Conservation (phyloP, 2,113 vertebrate genomes). For the Pleuronectes platessa region DNA sequence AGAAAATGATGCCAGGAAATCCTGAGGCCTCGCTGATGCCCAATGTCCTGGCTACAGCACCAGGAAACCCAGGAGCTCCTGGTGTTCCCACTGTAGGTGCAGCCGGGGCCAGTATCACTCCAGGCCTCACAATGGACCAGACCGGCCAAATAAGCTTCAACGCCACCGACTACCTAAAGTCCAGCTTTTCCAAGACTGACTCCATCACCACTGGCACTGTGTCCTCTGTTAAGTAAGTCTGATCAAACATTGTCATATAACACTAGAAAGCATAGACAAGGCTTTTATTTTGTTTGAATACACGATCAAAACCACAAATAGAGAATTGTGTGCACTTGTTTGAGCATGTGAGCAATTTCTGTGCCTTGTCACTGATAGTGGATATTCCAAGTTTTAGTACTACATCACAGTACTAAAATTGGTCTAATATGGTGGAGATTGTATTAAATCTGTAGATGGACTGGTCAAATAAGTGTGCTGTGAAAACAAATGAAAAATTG, state of each 20-base stretch:
- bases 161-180: constrained; percentile 93
- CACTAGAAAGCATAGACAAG: not conserved
- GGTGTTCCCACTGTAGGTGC: constrained; percentile 62
- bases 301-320: too few relatives aligned
- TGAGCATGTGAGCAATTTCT: too few relatives aligned
- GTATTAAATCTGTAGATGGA: not conserved
- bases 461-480: not conserved
- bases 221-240: constrained; percentile 97
- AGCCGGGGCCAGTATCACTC: constrained; percentile 76
- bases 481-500: too few relatives aligned
- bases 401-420: not conserved
- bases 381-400: too few relatives aligned
- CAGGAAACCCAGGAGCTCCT: constrained; percentile 83
- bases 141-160: constrained; percentile 90
- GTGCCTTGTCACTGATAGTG: not conserved
- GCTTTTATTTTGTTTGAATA: too few relatives aligned
- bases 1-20: constrained; percentile 91
- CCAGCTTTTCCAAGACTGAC: constrained; percentile 98
- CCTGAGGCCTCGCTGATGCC: constrained; percentile 86
- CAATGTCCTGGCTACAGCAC: constrained; percentile 83
- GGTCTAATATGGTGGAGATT: not conserved
- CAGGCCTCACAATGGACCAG: constrained; percentile 85
- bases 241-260: not conserved
- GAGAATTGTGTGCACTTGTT: not conserved
- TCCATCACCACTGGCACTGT: constrained; percentile 99